Evolutionary conservation across 2,797 vertebrate species (phyloP).

Genomic region (Lagorchestes hirsutus): DNA sequence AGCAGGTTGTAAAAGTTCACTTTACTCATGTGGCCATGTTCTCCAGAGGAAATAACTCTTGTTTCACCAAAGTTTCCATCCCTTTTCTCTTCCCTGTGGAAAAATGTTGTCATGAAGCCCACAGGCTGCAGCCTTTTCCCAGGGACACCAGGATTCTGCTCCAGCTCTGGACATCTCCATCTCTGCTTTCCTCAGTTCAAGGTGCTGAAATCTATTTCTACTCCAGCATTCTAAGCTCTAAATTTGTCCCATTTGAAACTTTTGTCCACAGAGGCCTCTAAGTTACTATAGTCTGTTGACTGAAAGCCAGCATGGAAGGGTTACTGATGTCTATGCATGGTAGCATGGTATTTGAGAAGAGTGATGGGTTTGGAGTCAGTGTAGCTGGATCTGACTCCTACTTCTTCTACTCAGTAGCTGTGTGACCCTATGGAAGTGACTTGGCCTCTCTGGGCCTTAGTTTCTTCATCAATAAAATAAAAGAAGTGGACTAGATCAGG

Average conservation of each 20-base stretch:
- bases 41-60: background rate
- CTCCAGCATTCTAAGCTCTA: background rate
- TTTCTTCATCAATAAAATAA: too few relatives aligned
- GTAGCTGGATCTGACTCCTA: too few relatives aligned
- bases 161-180: background rate
- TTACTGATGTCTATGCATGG: too few relatives aligned
- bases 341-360: too few relatives aligned
- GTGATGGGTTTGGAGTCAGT: too few relatives aligned
- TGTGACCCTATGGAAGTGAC: too few relatives aligned
- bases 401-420: too few relatives aligned
- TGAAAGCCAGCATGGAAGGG: too few relatives aligned
- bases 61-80: background rate
- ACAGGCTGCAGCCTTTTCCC: background rate
- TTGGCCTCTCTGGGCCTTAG: too few relatives aligned
- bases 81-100: background rate
- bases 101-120: background rate
- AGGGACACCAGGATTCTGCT: background rate
- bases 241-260: background rate
- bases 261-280: background rate
- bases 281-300: background rate
- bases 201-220: background rate
- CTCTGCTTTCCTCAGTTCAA: background rate
- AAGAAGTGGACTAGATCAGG: too few relatives aligned
- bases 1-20: too few relatives aligned
- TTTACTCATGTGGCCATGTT: background rate